Conservation (phyloP, 2,888 invertebrate genomes). For the Anodontia alba region DNA sequence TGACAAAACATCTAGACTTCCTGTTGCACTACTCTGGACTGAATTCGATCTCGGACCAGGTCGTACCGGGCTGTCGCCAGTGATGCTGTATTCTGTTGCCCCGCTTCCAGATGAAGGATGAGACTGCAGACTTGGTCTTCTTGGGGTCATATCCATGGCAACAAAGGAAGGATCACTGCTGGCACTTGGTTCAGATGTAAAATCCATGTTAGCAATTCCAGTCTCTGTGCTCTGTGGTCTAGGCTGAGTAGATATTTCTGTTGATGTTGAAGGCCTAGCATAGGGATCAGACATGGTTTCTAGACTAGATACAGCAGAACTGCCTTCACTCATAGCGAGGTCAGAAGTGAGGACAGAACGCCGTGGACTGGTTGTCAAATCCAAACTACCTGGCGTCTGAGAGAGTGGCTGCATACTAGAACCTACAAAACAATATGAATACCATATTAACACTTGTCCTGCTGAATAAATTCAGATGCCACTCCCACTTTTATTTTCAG, state of each 20-base stretch:
- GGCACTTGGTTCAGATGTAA: background rate
- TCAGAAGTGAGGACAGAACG: conserved; percentile 29
- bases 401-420: background rate
- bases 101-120: conserved; percentile 44
- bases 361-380: conserved; percentile 30
- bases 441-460: too few species aligned
- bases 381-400: conserved; percentile 36
- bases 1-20: conserved; percentile 57
- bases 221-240: background rate
- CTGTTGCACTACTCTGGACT: conserved; percentile 29
- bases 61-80: conserved; percentile 38
- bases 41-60: conserved; percentile 46
- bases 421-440: background rate
- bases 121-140: conserved; percentile 34
- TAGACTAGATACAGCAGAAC: background rate
- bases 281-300: background rate
- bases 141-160: conserved; percentile 35
- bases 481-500: too few species aligned
- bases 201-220: background rate
- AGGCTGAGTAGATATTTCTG: background rate
- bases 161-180: background rate
- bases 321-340: conserved; percentile 9
- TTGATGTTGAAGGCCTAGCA: background rate
- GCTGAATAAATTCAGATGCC: too few species aligned
- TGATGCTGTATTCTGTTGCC: conserved; percentile 52